Evolutionary conservation across 2,888 invertebrate species (phyloP), one percentile per base, ranked within the genome.

Genomic region (Pterobdella sp.): DNA sequence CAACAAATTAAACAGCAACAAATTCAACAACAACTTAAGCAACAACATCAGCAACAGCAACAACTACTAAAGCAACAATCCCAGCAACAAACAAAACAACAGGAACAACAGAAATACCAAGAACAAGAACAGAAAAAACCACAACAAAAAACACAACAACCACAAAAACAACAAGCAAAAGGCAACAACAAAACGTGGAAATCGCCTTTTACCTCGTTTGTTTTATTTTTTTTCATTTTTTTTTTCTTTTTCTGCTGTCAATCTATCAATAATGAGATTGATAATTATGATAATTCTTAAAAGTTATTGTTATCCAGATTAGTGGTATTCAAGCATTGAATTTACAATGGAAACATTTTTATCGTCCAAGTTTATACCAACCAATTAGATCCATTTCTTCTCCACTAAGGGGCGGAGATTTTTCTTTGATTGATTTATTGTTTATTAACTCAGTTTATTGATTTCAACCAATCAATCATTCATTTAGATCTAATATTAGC

Each of bases 121-220:
- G 3, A 18, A n/a, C 60, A 56, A 56, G n/a, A 14, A 26, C n/a
- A 26, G 26, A 42, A 26, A 56, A 26, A 56, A 56, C 60, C n/a
- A 18, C 60, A 56, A 56, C 60, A 56, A 56, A 56, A 56, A 56
- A 22, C 4, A 14, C 60, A 56, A 56, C 4, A 56, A 56, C 10
- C 18, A n/a, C 60, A 56, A 22, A 22, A 56, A 56, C 60, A 56
- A 56, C 3, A 22, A 4, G n/a, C 7, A 4, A 22, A 22, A 14
- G n/a, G n/a, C n/a, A 56, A 56, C 18, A 56, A n/a, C n/a, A 56
- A 56, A n/a, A 56, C n/a, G 18, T 56, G 60, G 60, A 56, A 56
- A n/a, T 22, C 60, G 4, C 10, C 60, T n/a, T 22, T 56, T 18
- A 26, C 26, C 3, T 4, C 60, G 60, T 56, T 56, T 26, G 60